Percentiles rank a stretch among this genome's conserved stretches.
These are phyloP conservation scores for Catajapyx aquilonaris DNA, from an alignment of 1,140 invertebrate genomes.

Conservation along the genomic window DNA sequence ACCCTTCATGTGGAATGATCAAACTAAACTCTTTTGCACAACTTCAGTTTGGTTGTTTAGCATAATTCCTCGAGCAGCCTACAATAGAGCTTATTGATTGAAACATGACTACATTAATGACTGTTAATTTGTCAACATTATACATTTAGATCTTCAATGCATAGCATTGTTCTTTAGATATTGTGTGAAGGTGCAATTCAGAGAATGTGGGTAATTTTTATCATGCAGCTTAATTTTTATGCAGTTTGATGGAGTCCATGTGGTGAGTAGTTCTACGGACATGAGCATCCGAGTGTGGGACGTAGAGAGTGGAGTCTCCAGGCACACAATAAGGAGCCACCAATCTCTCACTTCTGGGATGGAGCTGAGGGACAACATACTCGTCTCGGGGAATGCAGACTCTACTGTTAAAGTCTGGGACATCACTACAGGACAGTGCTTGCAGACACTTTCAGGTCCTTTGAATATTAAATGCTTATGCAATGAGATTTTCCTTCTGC, in stretches of 20 bases:
- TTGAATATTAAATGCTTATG: slow-evolving; percentile 1
- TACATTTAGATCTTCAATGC: too few relatives aligned
- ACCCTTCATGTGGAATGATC: too few relatives aligned
- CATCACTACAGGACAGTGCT: slow-evolving; percentile 85
- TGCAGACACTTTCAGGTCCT: slow-evolving; percentile 75
- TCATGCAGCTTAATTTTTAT: slow-evolving; percentile 74
- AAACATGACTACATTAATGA: too few relatives aligned
- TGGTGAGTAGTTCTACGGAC: slow-evolving; percentile 94
- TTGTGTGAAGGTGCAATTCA: too few relatives aligned
- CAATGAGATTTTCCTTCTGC: slow-evolving; percentile 1
- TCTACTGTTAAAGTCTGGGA: slow-evolving; percentile 99
- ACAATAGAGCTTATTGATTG: too few relatives aligned
- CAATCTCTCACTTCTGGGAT: slow-evolving; percentile 95
- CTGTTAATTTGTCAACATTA: too few relatives aligned
- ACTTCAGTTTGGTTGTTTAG: too few relatives aligned
- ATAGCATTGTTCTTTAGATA: too few relatives aligned
- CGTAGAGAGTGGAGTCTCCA: slow-evolving; percentile 72
- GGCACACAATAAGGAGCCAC: slow-evolving; percentile 90
- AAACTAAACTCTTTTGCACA: too few relatives aligned
- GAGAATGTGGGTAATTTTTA: too few relatives aligned
- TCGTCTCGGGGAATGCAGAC: slow-evolving; percentile 98
- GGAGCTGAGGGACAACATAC: slow-evolving; percentile 86
- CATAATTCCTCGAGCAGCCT: too few relatives aligned
- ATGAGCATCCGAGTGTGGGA: slow-evolving; percentile 98
- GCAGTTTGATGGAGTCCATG: slow-evolving; percentile 89